Evolutionary conservation across 2,888 invertebrate species (phyloP), one percentile per base, ranked within the genome.

Genomic region (Trilocha varians): DNA sequence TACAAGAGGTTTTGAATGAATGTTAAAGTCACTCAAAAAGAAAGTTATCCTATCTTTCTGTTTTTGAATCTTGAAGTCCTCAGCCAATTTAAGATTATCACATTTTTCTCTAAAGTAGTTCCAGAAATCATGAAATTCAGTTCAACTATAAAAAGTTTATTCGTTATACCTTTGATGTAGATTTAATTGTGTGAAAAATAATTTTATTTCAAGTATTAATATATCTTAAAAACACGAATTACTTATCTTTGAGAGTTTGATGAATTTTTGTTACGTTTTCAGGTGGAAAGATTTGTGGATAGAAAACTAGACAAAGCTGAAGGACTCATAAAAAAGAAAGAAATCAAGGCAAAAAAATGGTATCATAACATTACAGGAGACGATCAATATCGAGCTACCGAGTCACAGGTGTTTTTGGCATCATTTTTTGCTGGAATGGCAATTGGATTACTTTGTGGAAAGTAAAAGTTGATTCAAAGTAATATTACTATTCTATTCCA

Each of bases 371-470:
- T 93, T 36, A 87, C 88, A 53, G 89, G 90, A 16, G 91, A 91
- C 52, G 89, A 91, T 15, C 78, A 89, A 42, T 91, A 90, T 62
- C 88, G 88, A 67, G 82, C 92, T 38, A 91, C 91, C 53, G 93
- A 94, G 78, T 87, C 93, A 36, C 94, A 95, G 59, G 89, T 95
- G 49, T 95, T 95, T 71, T 59, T 93, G 51, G 88, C 91, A 41
- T 92, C 93, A n/a, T 95, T 94, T 77, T 87, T 90, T 51, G 93
- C 91, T 54, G 95, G 95, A 41, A 72, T 94, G 63, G 92, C 93
- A 42, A 66, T 95, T 62, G 95, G 95, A 43, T 71, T 91, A 25
- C 53, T 87, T 44, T 86, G 87, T 56, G 87, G 87, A 40, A 78
- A 85, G 60, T 83, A 76, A 62, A 45, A 34, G 25, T 37, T 35